Evolutionary conservation across 1,140 invertebrate species (phyloP), one percentile per base, ranked within the genome.

Genomic region (Aphaenogaster ashmeadi): DNA sequence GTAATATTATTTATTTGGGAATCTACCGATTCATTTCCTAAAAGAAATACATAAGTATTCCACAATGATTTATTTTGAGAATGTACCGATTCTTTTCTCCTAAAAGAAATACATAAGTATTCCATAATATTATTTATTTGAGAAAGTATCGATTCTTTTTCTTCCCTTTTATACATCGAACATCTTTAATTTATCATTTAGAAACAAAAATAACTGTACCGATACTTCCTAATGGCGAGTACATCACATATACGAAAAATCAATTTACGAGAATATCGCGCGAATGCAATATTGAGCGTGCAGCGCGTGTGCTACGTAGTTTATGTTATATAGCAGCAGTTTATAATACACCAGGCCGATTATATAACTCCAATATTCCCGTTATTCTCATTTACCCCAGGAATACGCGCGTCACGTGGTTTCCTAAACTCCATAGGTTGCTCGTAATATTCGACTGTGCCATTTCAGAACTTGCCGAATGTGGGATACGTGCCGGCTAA

Each of bases 381-480:
- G 54, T 74, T 74, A 36, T 60, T 84, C 69, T 58, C 67, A 6
- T 36, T 72, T 7, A n/a, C 41, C 41, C 44, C 21, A 60, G 38
- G 3, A 60, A 72, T 81, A 81, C 80, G 21, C 18, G 62, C 38
- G 54, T 84, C 69, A 74, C 69, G 80, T 60, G 80, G 54, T 75
- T 38, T 47, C 41, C 84, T 69, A 58, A 69, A 33, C 52, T 69
- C 36, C 54, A 27, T 81, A 58, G 54, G 64, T 60, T 6, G n/a
- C 62, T 67, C 52, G 78, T 83, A 84, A 87, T 71, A 83, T 87
- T 64, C 86, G 66, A 60, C 78, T 44, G 52, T 44, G 66, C 86
- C 62, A 60, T 52, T 83, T 71, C 54, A 83, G 86, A 62, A 87
- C 58, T 86, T 79, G 75, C 72, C 83, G 38, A 87, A 87, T 81